Conservation (phyloP, 53 echinoderm and acorn worm genomes). For the Paracentrotus lividus region DNA sequence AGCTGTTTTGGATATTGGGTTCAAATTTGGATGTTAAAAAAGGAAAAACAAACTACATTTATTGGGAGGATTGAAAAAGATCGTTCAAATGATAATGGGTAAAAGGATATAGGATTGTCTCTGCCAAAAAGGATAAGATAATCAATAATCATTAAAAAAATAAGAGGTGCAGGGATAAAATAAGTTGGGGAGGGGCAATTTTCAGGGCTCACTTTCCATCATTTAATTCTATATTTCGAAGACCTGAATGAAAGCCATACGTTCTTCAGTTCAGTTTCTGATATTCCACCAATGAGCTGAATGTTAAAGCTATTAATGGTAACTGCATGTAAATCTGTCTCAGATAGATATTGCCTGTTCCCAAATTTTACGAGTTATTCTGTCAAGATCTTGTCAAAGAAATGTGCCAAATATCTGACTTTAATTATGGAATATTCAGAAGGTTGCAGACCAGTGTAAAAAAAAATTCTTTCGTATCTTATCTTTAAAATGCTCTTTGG, state of each 20-base stretch:
- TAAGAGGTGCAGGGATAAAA: slow-evolving; percentile 10
- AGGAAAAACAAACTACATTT: background rate
- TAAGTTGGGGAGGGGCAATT: background rate
- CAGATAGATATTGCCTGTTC: too few species aligned
- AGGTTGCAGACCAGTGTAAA: too few species aligned
- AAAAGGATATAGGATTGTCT: background rate
- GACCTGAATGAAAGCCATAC: background rate
- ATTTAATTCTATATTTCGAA: background rate
- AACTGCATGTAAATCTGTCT: too few species aligned
- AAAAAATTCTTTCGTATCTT: too few species aligned
- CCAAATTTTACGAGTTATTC: too few species aligned
- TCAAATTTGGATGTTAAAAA: slow-evolving; percentile 7
- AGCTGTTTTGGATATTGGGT: background rate
- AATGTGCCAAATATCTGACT: too few species aligned
- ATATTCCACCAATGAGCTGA: too few species aligned
- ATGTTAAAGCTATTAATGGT: too few species aligned
- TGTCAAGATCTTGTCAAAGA: too few species aligned
- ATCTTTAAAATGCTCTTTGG: too few species aligned
- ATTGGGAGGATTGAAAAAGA: background rate
- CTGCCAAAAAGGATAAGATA: background rate
- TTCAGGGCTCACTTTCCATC: slow-evolving; percentile 40
- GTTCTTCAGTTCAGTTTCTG: too few species aligned
- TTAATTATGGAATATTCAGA: too few species aligned
- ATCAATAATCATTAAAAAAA: background rate
- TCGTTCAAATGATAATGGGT: background rate